Evolutionary conservation across 1,140 invertebrate species (phyloP), one percentile per base, ranked within the genome.

Genomic region (Argopecten irradians): DNA sequence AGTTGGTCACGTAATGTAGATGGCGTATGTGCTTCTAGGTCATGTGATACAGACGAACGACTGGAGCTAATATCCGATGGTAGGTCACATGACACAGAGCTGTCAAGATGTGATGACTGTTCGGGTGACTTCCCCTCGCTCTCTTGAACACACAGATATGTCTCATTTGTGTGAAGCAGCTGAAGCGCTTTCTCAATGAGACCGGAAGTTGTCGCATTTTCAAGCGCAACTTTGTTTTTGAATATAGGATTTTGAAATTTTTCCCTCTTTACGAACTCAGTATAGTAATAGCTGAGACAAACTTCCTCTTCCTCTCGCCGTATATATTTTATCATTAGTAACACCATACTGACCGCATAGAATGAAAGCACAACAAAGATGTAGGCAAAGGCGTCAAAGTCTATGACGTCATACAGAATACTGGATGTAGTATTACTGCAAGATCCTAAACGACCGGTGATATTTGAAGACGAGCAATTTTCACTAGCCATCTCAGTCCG

Each of bases 341-440:
- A 86, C 14, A 94, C 92, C 86, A 95, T 92, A 22, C 92, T 93
- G 9, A 93, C 89, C n/a, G 93, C 93, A 88, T 94, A 95, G 86
- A 95, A 93, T 55, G 92, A 89, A 86, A 95, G 87, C 28, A 94
- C 93, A 34, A 94, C 88, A 0, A 95, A 92, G 36, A 95, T 94
- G 91, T 94, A 95, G 1, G 93, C 22, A 34, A 95, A 92, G 0
- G 94, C 94, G 34, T 92, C 91, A 19, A 90, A 85, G 16, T 91
- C 86, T 71, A 71, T 71, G 55, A 71, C 55, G 55, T 71, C 55
- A 71, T 71, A 71, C n/a, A 71, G 16, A 28, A 71, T n/a, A 71
- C 55, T 11, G 55, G 55, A 71, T 3, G 55, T 71, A 11, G 55
- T 28, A 16, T 71, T 71, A 71, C 55, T 71, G 28, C 55, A 46